A percentile compares a stretch with the other conserved stretches of the same genome.
These are phyloP conservation scores for Platysternon megacephalum DNA, from an alignment of 2,113 vertebrate genomes.

Conservation along the genomic window DNA sequence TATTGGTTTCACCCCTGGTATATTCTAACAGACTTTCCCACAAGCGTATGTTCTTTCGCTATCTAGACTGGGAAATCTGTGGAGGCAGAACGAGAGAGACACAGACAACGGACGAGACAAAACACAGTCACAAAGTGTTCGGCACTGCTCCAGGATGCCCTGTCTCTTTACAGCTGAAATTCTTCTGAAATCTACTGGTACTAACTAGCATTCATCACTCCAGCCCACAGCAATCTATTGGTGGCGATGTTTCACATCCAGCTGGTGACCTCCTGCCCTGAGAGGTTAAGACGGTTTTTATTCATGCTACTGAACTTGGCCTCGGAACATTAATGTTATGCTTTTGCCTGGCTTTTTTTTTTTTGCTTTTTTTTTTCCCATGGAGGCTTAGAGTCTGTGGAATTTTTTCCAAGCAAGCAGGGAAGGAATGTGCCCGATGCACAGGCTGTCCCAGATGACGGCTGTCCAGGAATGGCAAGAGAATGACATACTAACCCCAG, in stretches of 20 bases:
- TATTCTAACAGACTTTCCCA: slow-evolving; percentile 35
- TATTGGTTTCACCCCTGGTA: slow-evolving; percentile 29
- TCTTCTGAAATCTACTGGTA: slow-evolving; percentile 70
- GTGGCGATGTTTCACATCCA: slow-evolving; percentile 74
- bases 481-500: not conserved
- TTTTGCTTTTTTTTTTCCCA: not conserved
- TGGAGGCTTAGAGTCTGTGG: not conserved
- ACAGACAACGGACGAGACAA: not conserved
- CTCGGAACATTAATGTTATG: slow-evolving; percentile 60
- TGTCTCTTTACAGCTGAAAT: slow-evolving; percentile 54
- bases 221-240: slow-evolving; percentile 67
- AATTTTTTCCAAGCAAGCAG: slow-evolving; percentile 36
- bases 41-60: slow-evolving; percentile 48
- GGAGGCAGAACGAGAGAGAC: slow-evolving; percentile 48
- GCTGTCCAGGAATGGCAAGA: not conserved
- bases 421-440: not conserved
- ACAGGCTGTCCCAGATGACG: not conserved
- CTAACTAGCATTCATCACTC: slow-evolving; percentile 77
- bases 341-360: slow-evolving; percentile 1
- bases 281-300: slow-evolving; percentile 73
- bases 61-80: slow-evolving; percentile 55
- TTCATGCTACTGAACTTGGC: slow-evolving; percentile 77
- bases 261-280: slow-evolving; percentile 71
- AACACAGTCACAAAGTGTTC: slow-evolving; percentile 21
- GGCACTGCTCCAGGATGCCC: slow-evolving; percentile 42